Conservation (phyloP, 2,888 invertebrate genomes). For the Tuberolachnus salignus region DNA sequence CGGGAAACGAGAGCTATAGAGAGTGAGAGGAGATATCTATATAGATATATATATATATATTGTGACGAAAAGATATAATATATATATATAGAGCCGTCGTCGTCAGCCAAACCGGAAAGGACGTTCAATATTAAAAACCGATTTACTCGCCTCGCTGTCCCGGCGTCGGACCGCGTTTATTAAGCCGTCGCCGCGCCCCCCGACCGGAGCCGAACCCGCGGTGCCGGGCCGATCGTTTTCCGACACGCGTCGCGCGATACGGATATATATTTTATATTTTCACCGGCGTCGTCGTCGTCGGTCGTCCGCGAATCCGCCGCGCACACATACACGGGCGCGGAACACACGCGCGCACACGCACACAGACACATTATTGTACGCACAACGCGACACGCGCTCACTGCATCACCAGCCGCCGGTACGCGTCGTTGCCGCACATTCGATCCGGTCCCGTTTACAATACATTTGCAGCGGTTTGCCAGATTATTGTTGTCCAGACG, state of each 20-base stretch:
- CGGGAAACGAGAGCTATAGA: not conserved
- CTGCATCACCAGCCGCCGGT: not conserved
- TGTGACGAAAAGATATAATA: not conserved
- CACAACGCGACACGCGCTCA: not conserved
- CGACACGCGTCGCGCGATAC: constrained; percentile 15
- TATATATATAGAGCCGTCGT: not conserved
- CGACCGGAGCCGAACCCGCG: constrained; percentile 3
- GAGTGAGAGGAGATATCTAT: not conserved
- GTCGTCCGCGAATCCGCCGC: not conserved
- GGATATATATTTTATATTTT: too few relatives aligned
- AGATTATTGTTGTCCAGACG: not conserved
- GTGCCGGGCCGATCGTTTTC: constrained; percentile 7
- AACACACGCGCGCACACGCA: not conserved
- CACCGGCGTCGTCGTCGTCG: not conserved
- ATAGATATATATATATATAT: too few relatives aligned
- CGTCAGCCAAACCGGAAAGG: constrained; percentile 51
- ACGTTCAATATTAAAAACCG: constrained; percentile 55
- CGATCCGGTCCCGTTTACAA: too few relatives aligned
- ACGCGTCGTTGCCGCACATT: not conserved
- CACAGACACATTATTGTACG: not conserved
- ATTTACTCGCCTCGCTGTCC: constrained; percentile 20
- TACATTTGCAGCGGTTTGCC: too few relatives aligned
- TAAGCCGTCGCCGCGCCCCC: constrained; percentile 7
- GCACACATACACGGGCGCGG: not conserved
- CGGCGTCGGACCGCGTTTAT: constrained; percentile 11